phyloP scores from a whole-genome alignment of 2,888 invertebrate species.

The Parasteatoda lunata region DNA sequence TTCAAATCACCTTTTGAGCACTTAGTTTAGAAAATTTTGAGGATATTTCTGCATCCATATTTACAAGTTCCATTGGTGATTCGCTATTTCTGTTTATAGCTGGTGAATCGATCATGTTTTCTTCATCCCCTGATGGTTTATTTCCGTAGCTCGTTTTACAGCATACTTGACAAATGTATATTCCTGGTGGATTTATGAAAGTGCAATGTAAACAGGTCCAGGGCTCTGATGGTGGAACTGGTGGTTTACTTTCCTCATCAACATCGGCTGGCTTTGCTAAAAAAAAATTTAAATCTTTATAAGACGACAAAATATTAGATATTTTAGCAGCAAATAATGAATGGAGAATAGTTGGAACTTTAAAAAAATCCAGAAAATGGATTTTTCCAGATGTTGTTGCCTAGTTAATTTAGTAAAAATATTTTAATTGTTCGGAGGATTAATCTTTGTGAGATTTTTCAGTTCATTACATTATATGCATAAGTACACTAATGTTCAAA shows the following conservation, averaged over 20 bases:
- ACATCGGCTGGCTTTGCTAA: conserved; percentile 11
- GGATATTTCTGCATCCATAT: conserved; percentile 49
- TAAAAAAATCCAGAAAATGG: too few species aligned
- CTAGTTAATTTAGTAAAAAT: too few species aligned
- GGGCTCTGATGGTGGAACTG: conserved; percentile 46
- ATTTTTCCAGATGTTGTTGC: too few species aligned
- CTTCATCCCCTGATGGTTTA: not conserved
- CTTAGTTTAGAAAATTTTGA: conserved; percentile 29
- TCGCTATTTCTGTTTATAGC: conserved; percentile 30
- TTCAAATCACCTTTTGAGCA: conserved; percentile 65
- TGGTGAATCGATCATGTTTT: not conserved
- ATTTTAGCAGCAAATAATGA: too few species aligned
- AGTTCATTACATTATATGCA: too few species aligned
- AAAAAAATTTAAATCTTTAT: not conserved
- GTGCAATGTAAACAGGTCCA: conserved; percentile 96
- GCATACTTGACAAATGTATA: conserved; percentile 87
- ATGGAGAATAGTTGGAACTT: too few species aligned
- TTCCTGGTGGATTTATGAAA: conserved; percentile 86
- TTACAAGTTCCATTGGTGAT: conserved; percentile 49
- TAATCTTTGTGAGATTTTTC: too few species aligned
- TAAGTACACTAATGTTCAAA: too few species aligned
- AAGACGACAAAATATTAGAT: too few species aligned
- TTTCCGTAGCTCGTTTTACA: conserved; percentile 81
- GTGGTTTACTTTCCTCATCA: conserved; percentile 19
- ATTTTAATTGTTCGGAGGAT: too few species aligned